Conservation (phyloP, 2,113 vertebrate genomes). For the Phocoena sinus region DNA sequence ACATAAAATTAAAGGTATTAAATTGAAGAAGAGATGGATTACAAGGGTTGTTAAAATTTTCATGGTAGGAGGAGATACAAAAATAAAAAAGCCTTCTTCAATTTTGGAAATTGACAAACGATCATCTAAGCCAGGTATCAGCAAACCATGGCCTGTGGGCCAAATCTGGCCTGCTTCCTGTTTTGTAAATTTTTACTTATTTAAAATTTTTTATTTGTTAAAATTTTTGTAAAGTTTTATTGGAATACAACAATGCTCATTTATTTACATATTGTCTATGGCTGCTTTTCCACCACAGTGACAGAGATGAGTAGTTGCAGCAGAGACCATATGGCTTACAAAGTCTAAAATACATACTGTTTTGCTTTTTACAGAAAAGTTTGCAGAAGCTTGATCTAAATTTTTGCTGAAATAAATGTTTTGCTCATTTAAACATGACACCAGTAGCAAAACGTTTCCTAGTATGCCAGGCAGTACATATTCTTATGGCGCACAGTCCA, state of each 20-base stretch:
- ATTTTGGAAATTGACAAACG: background rate
- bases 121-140: background rate
- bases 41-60: background rate
- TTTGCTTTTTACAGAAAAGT: background rate
- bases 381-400: background rate
- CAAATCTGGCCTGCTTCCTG: background rate
- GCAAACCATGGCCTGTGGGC: background rate
- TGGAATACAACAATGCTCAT: background rate
- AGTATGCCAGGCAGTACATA: background rate
- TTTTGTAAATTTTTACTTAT: background rate
- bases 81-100: background rate
- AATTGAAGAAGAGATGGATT: background rate
- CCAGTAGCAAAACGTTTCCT: background rate
- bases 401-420: background rate
- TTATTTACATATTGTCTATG: background rate
- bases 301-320: background rate
- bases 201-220: background rate
- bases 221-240: background rate
- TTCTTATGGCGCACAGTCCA: background rate
- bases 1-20: background rate
- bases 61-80: background rate
- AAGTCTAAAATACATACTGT: background rate
- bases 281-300: background rate
- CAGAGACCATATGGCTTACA: background rate
- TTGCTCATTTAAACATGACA: background rate